Evolutionary conservation across 2,888 invertebrate genomes (phyloP).

Genomic region (Platycheirus rosarum): DNA sequence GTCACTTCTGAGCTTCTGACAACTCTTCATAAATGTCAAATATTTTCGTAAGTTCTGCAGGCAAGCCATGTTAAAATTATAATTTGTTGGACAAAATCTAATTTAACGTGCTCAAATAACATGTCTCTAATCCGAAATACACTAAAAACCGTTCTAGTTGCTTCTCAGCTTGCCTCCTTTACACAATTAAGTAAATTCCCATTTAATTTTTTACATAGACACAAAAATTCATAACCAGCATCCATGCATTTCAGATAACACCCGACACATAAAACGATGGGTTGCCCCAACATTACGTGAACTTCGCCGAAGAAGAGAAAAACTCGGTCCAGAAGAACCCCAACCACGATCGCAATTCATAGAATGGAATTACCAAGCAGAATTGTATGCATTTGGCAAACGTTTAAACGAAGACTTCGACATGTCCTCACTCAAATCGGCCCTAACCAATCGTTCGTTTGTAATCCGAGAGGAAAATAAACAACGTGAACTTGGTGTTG

Average conservation of each 20-base stretch:
- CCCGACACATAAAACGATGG: constrained; percentile 84
- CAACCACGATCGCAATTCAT: constrained; percentile 86
- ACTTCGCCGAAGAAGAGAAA: constrained; percentile 85
- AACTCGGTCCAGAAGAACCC: constrained; percentile 84
- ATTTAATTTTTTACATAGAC: neutral
- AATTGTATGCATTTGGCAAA: constrained; percentile 93
- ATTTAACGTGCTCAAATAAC: neutral
- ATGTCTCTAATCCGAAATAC: constrained; percentile 62
- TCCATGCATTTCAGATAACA: constrained; percentile 36
- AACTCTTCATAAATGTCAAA: no score
- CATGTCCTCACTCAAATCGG: constrained; percentile 86
- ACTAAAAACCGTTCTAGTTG: constrained; percentile 41
- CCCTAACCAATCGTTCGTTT: constrained; percentile 92
- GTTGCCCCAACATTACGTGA: constrained; percentile 87
- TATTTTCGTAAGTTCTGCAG: no score
- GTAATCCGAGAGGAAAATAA: constrained; percentile 87
- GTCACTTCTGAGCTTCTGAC: no score
- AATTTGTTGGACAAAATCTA: no score
- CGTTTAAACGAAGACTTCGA: constrained; percentile 93
- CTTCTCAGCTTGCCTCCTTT: constrained; percentile 37
- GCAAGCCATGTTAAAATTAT: no score
- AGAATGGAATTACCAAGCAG: constrained; percentile 95
- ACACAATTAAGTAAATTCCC: constrained; percentile 36
- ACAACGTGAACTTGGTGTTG: constrained; percentile 88
- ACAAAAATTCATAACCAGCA: neutral